Percentiles rank a stretch among this genome's conserved stretches.
Evolutionary conservation across 2,888 invertebrate genomes (phyloP).

Genomic region (Helicoverpa assulta): DNA sequence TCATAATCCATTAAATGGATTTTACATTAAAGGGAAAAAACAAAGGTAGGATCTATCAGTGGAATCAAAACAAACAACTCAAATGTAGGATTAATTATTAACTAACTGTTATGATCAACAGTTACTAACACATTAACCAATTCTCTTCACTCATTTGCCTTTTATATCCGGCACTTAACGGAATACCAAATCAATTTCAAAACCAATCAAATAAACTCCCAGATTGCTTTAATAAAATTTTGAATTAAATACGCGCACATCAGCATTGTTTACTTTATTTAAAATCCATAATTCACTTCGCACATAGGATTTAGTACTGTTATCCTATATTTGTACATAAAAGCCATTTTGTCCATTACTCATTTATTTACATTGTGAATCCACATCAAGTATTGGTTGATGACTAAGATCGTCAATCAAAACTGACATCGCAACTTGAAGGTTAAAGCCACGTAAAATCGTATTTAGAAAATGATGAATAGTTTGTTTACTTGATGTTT

Average conservation of each 20-base stretch:
- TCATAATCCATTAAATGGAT: too few relatives aligned
- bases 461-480: slow-evolving; percentile 30
- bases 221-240: slow-evolving; percentile 40
- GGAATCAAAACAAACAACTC: too few relatives aligned
- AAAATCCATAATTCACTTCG: slow-evolving; percentile 40
- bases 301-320: slow-evolving; percentile 39
- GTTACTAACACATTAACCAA: too few relatives aligned
- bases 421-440: slow-evolving; percentile 25
- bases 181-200: not conserved
- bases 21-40: too few relatives aligned
- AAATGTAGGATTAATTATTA: too few relatives aligned
- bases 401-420: slow-evolving; percentile 56
- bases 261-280: slow-evolving; percentile 28
- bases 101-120: too few relatives aligned
- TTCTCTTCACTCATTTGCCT: too few relatives aligned
- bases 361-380: slow-evolving; percentile 50
- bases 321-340: slow-evolving; percentile 20
- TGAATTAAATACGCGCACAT: slow-evolving; percentile 5
- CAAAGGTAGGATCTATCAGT: too few relatives aligned
- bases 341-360: slow-evolving; percentile 29
- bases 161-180: not conserved
- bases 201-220: not conserved
- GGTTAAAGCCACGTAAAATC: slow-evolving; percentile 14
- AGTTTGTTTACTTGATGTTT: slow-evolving; percentile 1
- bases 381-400: slow-evolving; percentile 30